Percentiles rank a stretch among this genome's conserved stretches.
Conservation (phyloP, 53 echinoderm and acorn worm genomes). For the Henricia sp. region DNA sequence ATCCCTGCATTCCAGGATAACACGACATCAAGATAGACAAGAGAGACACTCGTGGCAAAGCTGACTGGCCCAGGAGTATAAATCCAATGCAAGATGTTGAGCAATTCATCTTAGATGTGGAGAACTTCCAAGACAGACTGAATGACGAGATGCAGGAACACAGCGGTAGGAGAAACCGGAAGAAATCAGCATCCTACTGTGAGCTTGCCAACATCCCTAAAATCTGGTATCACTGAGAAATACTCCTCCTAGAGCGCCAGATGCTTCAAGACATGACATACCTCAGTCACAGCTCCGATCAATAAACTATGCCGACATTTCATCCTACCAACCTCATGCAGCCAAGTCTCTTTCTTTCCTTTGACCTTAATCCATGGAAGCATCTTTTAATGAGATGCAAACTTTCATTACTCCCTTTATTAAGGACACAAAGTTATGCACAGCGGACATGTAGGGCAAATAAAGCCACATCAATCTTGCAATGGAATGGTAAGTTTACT, state of each 20-base stretch:
- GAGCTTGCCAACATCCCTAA: not conserved
- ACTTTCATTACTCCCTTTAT: conserved; percentile 1
- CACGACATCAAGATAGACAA: no score
- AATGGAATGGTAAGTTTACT: not conserved
- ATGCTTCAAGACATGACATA: conserved; percentile 11
- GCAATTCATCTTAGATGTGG: not conserved
- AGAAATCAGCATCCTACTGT: conserved; percentile 28
- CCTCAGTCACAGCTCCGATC: conserved; percentile 51
- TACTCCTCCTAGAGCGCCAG: not conserved
- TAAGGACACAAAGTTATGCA: conserved; percentile 6
- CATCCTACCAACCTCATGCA: not conserved
- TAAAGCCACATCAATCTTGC: conserved; percentile 5
- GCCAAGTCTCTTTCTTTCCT: no score
- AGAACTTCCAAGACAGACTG: not conserved
- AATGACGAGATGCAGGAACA: conserved; percentile 27
- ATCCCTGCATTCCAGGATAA: no score
- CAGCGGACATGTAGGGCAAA: not conserved
- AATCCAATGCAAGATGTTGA: conserved; percentile 10
- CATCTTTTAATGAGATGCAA: conserved; percentile 8
- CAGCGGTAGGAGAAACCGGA: conserved; percentile 35
- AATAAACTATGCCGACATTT: conserved; percentile 60
- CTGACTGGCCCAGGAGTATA: not conserved
- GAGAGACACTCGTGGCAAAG: not conserved
- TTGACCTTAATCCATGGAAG: not conserved
- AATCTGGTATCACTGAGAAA: conserved; percentile 8